These are phyloP conservation scores for Dynastes maya DNA, from an alignment of 2,888 invertebrate species.

Conservation along the genomic window DNA sequence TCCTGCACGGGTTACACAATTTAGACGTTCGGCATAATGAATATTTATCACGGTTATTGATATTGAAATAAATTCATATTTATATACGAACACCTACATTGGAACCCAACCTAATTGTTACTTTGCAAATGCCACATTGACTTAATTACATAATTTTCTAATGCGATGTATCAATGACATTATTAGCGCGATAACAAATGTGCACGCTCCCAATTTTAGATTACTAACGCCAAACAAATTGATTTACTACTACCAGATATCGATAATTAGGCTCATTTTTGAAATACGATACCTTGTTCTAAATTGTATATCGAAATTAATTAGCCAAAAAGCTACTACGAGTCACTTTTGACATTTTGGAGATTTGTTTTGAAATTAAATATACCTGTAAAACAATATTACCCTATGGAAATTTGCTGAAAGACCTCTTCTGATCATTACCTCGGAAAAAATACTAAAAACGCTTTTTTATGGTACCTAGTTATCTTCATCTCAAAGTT, in stretches of 20 bases:
- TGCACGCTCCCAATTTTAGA: not conserved
- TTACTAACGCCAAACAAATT: not conserved
- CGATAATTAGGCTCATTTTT: constrained; percentile 1
- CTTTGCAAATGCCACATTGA: not conserved
- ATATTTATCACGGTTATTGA: constrained; percentile 5
- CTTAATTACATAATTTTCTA: constrained; percentile 28
- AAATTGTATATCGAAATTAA: not conserved
- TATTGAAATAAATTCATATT: constrained; percentile 27
- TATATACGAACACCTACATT: constrained; percentile 13
- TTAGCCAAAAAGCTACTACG: not conserved
- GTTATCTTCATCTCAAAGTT: constrained; percentile 47
- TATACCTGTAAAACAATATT: no score
- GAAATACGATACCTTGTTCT: constrained; percentile 13
- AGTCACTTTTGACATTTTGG: no score
- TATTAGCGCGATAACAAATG: not conserved
- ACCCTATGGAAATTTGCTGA: no score
- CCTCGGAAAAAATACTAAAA: no score
- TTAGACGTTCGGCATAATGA: not conserved
- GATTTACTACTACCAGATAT: not conserved
- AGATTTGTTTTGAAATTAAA: no score
- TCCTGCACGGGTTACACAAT: no score
- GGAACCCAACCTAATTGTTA: constrained; percentile 9
- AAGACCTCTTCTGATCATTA: no score
- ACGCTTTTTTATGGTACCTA: not conserved
- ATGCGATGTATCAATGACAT: constrained; percentile 27